Percentiles rank a stretch among this genome's conserved stretches.
Evolutionary conservation across 2,113 vertebrate genomes (phyloP).

Genomic region (Psilopogon haemacephalus): DNA sequence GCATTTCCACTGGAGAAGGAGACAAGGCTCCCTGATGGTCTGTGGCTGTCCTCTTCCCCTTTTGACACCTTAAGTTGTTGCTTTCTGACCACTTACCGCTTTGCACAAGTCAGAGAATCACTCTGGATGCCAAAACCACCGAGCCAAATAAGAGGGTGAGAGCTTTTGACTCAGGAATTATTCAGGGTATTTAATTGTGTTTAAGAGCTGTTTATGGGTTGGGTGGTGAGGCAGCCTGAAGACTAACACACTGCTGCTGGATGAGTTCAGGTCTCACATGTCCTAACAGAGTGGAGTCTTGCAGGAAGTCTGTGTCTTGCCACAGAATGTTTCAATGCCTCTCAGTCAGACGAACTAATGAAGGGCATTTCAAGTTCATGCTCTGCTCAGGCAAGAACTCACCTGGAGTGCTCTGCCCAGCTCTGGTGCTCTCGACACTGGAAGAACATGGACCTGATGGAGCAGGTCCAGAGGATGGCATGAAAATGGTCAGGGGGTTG

Average conservation of each 20-base stretch:
- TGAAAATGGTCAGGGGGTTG: no score
- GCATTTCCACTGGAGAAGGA: background rate
- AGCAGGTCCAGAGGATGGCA: no score
- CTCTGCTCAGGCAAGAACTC: no score
- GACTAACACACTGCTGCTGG: background rate
- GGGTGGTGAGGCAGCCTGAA: background rate
- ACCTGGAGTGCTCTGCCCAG: no score
- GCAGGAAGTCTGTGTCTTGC: background rate
- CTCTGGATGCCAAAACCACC: background rate
- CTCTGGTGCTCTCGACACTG: no score
- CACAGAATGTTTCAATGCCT: background rate
- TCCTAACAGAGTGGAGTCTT: background rate
- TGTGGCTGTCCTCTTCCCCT: background rate
- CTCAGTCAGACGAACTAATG: background rate
- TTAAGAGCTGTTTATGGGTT: background rate
- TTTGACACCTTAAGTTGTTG: background rate
- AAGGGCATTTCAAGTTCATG: background rate
- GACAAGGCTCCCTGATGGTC: background rate
- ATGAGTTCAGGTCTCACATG: background rate
- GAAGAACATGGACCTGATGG: no score
- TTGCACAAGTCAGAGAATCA: background rate
- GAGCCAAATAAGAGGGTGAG: background rate
- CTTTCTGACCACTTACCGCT: background rate
- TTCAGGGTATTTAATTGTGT: background rate
- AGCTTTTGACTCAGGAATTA: background rate